A percentile compares a stretch with the other conserved stretches of the same genome.
Conservation (phyloP, 2,113 vertebrate genomes). For the Melanerpes aurifrons region DNA sequence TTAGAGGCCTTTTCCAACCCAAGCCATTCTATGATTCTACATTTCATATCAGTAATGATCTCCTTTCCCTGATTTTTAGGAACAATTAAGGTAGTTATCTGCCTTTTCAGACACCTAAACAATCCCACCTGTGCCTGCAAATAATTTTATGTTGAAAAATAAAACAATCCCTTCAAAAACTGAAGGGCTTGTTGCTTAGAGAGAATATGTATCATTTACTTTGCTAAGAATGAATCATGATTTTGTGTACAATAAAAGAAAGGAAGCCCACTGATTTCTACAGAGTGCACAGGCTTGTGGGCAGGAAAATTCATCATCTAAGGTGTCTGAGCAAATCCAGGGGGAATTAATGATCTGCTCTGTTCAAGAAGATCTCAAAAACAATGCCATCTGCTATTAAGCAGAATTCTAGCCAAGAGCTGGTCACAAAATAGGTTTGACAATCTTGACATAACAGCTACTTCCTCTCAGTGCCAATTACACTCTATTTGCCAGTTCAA, state of each 20-base stretch:
- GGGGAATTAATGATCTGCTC: slow-evolving; percentile 39
- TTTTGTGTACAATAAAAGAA: neutral
- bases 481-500: slow-evolving; percentile 37
- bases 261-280: neutral
- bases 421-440: slow-evolving; percentile 47
- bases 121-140: neutral
- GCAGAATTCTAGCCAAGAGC: slow-evolving; percentile 53
- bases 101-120: neutral
- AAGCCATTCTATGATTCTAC: neutral
- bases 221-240: neutral
- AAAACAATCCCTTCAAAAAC: neutral
- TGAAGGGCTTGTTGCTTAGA: neutral
- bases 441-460: slow-evolving; percentile 63
- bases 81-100: neutral
- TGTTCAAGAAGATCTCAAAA: slow-evolving; percentile 61
- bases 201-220: fast-evolving
- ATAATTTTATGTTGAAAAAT: neutral
- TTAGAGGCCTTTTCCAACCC: too few species aligned
- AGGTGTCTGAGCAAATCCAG: slow-evolving; percentile 24
- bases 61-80: neutral
- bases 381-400: slow-evolving; percentile 68
- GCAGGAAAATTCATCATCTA: slow-evolving; percentile 15
- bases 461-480: slow-evolving; percentile 47
- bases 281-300: neutral
- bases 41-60: neutral